phyloP scores from a whole-genome alignment of 2,113 vertebrate species.

The Maylandia zebra region DNA sequence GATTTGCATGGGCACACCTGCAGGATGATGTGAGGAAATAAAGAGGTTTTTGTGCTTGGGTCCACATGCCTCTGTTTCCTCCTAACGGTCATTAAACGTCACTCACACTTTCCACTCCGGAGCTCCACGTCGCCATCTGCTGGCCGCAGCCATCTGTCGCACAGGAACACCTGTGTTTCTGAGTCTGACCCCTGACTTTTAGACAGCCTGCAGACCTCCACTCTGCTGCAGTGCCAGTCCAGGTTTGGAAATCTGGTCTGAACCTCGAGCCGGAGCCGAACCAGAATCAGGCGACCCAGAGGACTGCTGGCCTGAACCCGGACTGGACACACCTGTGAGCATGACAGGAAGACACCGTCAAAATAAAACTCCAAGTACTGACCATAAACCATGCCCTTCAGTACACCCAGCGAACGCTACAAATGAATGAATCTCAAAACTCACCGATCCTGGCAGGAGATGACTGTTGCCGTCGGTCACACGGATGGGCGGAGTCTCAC shows the following conservation, averaged over 20 bases:
- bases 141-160: conserved; percentile 53
- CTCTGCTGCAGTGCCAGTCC: conserved; percentile 60
- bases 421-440: background rate
- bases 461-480: background rate
- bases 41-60: background rate
- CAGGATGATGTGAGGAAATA: background rate
- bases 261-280: conserved; percentile 52
- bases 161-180: conserved; percentile 39
- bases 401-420: background rate
- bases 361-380: background rate
- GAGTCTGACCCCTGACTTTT: background rate
- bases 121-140: conserved; percentile 55
- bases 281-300: conserved; percentile 45
- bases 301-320: background rate
- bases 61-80: background rate
- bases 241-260: conserved; percentile 48
- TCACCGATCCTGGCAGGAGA: conserved; percentile 62
- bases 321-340: conserved; percentile 12
- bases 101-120: conserved; percentile 33
- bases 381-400: background rate
- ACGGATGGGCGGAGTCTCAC: conserved; percentile 32
- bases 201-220: conserved; percentile 11
- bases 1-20: background rate
- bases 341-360: background rate
- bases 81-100: background rate